Evolutionary conservation across 2,888 invertebrate species (phyloP), one percentile per base, ranked within the genome.

Genomic region (Philhelius pedissequus): DNA sequence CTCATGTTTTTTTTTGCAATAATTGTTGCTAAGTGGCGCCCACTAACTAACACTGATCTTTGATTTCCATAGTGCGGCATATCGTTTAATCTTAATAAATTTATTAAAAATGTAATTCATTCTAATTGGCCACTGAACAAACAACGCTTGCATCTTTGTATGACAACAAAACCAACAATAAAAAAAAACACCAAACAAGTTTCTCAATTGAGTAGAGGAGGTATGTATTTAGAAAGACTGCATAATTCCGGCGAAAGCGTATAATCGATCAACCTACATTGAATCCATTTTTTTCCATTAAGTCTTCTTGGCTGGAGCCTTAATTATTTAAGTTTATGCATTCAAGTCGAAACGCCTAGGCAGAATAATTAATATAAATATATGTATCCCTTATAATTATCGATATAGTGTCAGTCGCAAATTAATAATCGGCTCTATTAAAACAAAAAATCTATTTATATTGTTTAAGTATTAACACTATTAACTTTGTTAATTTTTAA

Each of bases 391-490:
- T 15, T 50, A 27, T 52, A 15, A 52, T 32, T n/a, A 54, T 27
- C 54, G 32, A 75, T 11, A 58, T 27, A 60, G 48, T 68, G 60
- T 27, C 30, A 62, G 25, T 52, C 22, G 25, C 81, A 71, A 77
- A 60, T 74, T 68, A 66, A 50, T 64, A 78, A 78, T 78, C 68
- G 9, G 6, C 5, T 54, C 40, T 74, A 62, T 80, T 30, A 56
- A 73, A 50, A 60, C 48, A 45, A 58, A 32, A 20, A 7, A 54
- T 35, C 22, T 11, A 43, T 2, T 18, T 9, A 8, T 18, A 8
- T 18, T 40, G 6, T 38, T 18, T 40, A 38, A 27, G 30, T 6
- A 38, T n/a, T n/a, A n/a, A n/a, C n/a, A n/a, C n/a, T n/a, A 25
- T 43, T 18, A 27, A 48, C 30, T 56, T 56, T 56, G 54, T 56